phyloP scores from a whole-genome alignment of 2,113 vertebrate genomes.

The Gambusia holbrooki region DNA sequence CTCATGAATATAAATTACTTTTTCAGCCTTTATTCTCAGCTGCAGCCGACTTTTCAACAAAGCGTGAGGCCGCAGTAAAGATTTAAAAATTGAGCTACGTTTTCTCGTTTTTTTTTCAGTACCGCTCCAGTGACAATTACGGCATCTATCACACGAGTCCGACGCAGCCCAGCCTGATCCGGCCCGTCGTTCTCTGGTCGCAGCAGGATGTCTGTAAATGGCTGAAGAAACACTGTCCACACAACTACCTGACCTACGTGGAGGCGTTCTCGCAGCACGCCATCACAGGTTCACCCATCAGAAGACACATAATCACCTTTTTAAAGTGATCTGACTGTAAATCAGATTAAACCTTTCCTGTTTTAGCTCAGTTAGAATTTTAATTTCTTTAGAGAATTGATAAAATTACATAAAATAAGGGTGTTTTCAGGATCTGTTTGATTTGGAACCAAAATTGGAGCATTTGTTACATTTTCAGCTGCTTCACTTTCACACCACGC shows the following conservation, averaged over 20 bases:
- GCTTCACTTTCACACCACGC: too few relatives aligned
- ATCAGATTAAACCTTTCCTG: too few relatives aligned
- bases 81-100: not conserved
- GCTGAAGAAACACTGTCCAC: constrained; percentile 97
- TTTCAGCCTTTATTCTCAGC: too few relatives aligned
- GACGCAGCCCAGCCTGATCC: constrained; percentile 86
- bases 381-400: too few relatives aligned
- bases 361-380: not conserved
- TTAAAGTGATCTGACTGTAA: too few relatives aligned
- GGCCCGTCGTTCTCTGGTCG: constrained; percentile 93
- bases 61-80: not conserved
- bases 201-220: constrained; percentile 97
- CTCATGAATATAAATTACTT: too few relatives aligned
- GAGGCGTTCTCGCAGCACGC: constrained; percentile 96
- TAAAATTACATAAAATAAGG: too few relatives aligned
- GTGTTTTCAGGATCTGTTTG: too few relatives aligned
- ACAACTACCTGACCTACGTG: constrained; percentile 95
- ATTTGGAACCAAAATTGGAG: too few relatives aligned
- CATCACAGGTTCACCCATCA: constrained; percentile 81
- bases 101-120: constrained; percentile 62
- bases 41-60: not conserved
- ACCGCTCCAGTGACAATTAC: constrained; percentile 83
- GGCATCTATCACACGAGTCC: constrained; percentile 95
- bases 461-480: too few relatives aligned
- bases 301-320: not conserved